Base-by-base conservation (phyloP, 2,797 vertebrate species). In the Vespertilio murinus region DNA sequence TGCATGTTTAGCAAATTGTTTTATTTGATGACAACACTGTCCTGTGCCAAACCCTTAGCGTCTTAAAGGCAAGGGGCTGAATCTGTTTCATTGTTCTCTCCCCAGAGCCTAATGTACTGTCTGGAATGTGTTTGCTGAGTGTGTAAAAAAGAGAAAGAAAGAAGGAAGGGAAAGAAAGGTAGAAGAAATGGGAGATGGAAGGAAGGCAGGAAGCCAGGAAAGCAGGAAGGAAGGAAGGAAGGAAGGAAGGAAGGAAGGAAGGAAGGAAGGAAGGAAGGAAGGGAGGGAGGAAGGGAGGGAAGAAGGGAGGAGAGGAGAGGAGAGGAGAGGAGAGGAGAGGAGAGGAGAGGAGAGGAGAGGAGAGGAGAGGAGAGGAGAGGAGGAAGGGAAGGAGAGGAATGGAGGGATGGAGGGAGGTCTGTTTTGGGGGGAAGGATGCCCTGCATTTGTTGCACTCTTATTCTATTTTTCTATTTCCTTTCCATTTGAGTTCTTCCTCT, bases 381-480 rank as follows among this genome's bases (percentile, higher is more conserved):
- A 17, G 1, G 25, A 8, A 80, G 77, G 54, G 1, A 40, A 4
- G 45, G 8, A 30, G 12, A 7, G 6, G 8, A 18, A 6, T 6
- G 18, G 18, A 52, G 52, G 52, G 52, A 54, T 54, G 52, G 20
- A 54, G 52, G 52, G 7, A 22, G 52, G 20, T 54, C 18, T 2
- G 52, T 52, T 77, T 52, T 12, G 7, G 12, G 42, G 42, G 9
- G 18, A 56, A 75, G 42, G 1, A 71, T 20, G 22, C 1, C 83
- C 56, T 82, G 14, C 30, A n/a, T 69, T 75, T 2, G 20, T 3
- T 77, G 13, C 10, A 45, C 25, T 54, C 40, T 42, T 64, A 69
- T 14, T 73, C 22, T 54, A 45, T 69, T 64, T 92, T 14, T 73
- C 22, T 54, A 45, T 69, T 64, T 92, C 71, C 47, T 77, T 96